phyloP scores from a whole-genome alignment of 2,113 vertebrate genomes.

The Plecotus auritus region DNA sequence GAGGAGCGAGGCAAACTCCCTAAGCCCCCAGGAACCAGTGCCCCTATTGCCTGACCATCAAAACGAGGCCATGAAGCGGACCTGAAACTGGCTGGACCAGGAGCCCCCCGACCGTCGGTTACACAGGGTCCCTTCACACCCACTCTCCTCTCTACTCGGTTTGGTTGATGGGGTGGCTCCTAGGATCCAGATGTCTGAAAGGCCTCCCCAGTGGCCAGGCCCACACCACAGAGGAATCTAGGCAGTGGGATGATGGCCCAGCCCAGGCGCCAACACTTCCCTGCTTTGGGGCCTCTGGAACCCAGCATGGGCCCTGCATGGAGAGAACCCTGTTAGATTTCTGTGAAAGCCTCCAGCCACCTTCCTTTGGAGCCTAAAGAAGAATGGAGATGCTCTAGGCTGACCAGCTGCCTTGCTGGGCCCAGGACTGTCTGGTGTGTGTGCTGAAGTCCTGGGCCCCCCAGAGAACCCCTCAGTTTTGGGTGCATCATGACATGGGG shows the following conservation, averaged over 20 bases:
- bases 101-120: background rate
- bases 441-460: background rate
- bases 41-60: background rate
- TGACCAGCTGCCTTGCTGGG: background rate
- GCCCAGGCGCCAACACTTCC: background rate
- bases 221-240: background rate
- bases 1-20: background rate
- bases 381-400: background rate
- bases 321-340: background rate
- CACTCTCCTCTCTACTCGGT: background rate
- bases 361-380: background rate
- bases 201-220: background rate
- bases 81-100: background rate
- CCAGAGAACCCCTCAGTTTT: background rate
- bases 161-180: background rate
- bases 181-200: background rate
- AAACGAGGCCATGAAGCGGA: background rate
- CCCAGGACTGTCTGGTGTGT: background rate
- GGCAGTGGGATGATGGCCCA: too few species aligned
- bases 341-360: background rate
- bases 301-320: background rate
- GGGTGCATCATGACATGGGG: background rate
- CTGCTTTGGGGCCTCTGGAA: background rate
- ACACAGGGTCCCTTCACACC: background rate
- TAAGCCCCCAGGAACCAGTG: too few species aligned